These are phyloP conservation scores for Pipa parva DNA, from an alignment of 2,113 vertebrate genomes.

Conservation along the genomic window DNA sequence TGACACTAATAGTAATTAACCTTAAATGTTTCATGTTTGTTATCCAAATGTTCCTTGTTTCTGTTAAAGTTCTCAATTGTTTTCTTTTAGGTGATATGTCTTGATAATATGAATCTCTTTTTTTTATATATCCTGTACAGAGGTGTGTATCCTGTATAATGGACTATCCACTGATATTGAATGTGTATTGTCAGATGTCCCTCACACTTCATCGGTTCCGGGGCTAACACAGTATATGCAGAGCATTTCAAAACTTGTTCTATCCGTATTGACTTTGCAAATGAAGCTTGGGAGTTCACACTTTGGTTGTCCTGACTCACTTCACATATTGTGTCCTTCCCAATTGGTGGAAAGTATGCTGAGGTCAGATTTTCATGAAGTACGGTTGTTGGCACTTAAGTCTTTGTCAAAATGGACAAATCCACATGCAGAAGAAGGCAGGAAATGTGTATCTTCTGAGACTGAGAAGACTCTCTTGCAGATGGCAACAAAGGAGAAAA, in stretches of 20 bases:
- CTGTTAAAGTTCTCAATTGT: not conserved
- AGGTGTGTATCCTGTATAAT: conserved; percentile 62
- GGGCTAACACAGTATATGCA: conserved; percentile 81
- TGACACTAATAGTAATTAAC: too few relatives aligned
- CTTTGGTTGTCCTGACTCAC: too few relatives aligned
- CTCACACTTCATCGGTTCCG: conserved; percentile 54
- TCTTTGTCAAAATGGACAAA: conserved; percentile 62
- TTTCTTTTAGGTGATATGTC: too few relatives aligned
- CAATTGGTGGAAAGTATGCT: conserved; percentile 60
- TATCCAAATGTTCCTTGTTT: too few relatives aligned
- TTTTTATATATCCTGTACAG: conserved; percentile 11
- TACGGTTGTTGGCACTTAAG: conserved; percentile 71
- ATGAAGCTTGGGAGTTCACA: conserved; percentile 39
- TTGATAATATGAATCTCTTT: too few relatives aligned
- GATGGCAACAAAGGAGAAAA: conserved; percentile 73
- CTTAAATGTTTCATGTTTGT: too few relatives aligned
- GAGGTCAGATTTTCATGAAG: conserved; percentile 71
- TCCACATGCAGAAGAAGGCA: conserved; percentile 33
- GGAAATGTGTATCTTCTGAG: conserved; percentile 50
- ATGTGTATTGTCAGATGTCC: conserved; percentile 68
- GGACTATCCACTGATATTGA: conserved; percentile 60
- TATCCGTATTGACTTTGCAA: conserved; percentile 51
- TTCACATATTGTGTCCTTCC: conserved; percentile 21
- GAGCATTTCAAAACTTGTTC: conserved; percentile 72
- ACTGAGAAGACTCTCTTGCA: conserved; percentile 59